A percentile compares a stretch with the other conserved stretches of the same genome.
These are phyloP conservation scores for Enoplosus armatus DNA, from an alignment of 2,797 vertebrate genomes.

Conservation along the genomic window DNA sequence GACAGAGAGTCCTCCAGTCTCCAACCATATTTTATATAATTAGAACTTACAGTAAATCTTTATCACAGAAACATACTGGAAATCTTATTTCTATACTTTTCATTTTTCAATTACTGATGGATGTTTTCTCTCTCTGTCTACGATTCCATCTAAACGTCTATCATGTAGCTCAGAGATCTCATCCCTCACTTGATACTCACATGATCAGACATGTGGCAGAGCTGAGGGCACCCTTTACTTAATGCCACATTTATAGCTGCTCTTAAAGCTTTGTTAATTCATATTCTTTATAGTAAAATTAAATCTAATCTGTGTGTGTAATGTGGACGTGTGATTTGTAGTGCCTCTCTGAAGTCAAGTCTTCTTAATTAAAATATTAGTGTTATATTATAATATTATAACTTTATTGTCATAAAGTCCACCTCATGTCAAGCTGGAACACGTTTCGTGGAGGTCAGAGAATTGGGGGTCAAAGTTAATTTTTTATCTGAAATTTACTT, in stretches of 20 bases:
- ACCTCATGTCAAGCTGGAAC: no score
- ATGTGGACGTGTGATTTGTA: no score
- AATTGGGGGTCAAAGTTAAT: no score
- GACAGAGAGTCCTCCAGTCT: constrained; percentile 62
- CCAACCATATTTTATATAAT: constrained; percentile 73
- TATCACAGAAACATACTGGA: constrained; percentile 67
- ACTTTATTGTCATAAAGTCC: no score
- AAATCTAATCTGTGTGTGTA: no score
- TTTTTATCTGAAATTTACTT: no score
- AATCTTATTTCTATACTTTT: constrained; percentile 70
- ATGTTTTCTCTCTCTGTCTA: constrained; percentile 28
- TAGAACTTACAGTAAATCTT: constrained; percentile 78
- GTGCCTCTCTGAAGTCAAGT: no score
- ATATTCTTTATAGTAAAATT: background rate
- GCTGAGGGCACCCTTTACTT: background rate
- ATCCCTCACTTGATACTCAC: background rate
- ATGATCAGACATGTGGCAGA: background rate
- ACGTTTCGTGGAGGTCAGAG: no score
- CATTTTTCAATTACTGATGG: constrained; percentile 60
- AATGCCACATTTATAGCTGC: background rate
- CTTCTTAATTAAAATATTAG: no score
- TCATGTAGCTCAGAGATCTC: background rate
- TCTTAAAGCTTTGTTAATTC: background rate
- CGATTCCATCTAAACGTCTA: background rate
- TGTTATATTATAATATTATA: no score